phyloP scores from a whole-genome alignment of 2,797 vertebrate species.

The Toxotes lorentzi region DNA sequence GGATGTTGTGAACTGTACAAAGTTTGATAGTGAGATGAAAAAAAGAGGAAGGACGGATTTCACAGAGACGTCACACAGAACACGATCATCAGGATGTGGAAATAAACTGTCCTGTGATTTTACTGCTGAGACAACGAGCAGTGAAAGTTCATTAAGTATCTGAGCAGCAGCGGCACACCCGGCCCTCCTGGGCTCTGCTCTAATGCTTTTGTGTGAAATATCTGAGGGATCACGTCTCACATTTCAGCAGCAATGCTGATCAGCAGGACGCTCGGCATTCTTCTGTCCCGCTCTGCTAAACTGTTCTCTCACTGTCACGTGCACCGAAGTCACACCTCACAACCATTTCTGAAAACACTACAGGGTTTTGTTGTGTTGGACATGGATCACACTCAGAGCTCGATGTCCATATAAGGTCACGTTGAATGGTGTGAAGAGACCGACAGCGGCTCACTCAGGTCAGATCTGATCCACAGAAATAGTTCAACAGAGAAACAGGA shows the following conservation, averaged over 20 bases:
- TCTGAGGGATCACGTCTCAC: slow-evolving; percentile 31
- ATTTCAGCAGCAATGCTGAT: slow-evolving; percentile 53
- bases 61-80: not conserved
- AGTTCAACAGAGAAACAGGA: too few species aligned
- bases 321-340: slow-evolving; percentile 39
- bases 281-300: slow-evolving; percentile 21
- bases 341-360: slow-evolving; percentile 1
- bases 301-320: slow-evolving; percentile 53
- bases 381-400: not conserved
- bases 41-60: not conserved
- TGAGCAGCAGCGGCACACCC: not conserved
- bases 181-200: not conserved
- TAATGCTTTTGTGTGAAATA: slow-evolving; percentile 54
- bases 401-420: slow-evolving; percentile 55
- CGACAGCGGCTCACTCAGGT: not conserved
- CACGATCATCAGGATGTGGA: too few species aligned
- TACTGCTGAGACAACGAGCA: not conserved
- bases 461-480: too few species aligned
- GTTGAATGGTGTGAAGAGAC: slow-evolving; percentile 1
- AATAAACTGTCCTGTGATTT: not conserved
- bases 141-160: not conserved
- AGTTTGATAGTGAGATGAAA: not conserved
- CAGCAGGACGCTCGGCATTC: slow-evolving; percentile 67
- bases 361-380: not conserved
- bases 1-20: not conserved